Percentiles rank a stretch among this genome's conserved stretches.
phyloP scores from a whole-genome alignment of 2,888 invertebrate species.

The Archips crataeganus region DNA sequence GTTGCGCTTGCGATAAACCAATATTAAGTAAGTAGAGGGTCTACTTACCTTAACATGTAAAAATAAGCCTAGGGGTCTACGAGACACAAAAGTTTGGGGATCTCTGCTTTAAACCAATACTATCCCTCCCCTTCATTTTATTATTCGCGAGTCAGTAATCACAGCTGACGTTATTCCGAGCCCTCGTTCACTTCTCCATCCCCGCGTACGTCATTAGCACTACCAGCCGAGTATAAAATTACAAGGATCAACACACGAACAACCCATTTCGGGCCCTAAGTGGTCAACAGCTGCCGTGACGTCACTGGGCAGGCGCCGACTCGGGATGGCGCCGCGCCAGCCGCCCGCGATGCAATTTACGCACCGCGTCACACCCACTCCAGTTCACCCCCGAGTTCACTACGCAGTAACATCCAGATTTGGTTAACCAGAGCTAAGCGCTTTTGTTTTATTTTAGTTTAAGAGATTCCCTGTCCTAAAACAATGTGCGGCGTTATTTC shows the following conservation, averaged over 20 bases:
- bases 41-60: too few relatives aligned
- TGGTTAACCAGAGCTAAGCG: neutral
- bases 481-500: too few relatives aligned
- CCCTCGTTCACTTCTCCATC: neutral
- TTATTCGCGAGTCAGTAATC: neutral
- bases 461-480: too few relatives aligned
- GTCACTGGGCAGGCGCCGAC: constrained; percentile 31
- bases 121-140: neutral
- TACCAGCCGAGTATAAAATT: constrained; percentile 17
- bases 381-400: constrained; percentile 24
- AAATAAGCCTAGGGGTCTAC: too few relatives aligned
- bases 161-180: neutral
- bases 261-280: constrained; percentile 12
- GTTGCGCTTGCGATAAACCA: too few relatives aligned
- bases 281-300: constrained; percentile 31
- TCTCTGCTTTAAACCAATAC: too few relatives aligned
- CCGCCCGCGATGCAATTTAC: constrained; percentile 29
- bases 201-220: constrained; percentile 3
- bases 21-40: too few relatives aligned
- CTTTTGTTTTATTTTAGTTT: neutral
- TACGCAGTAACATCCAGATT: constrained; percentile 2
- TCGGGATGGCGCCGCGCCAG: constrained; percentile 41
- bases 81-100: too few relatives aligned
- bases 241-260: constrained; percentile 23
- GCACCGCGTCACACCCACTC: constrained; percentile 10